Percentiles rank a stretch among this genome's conserved stretches.
Conservation (phyloP, 2,888 invertebrate genomes). For the Drosophila colorata region DNA sequence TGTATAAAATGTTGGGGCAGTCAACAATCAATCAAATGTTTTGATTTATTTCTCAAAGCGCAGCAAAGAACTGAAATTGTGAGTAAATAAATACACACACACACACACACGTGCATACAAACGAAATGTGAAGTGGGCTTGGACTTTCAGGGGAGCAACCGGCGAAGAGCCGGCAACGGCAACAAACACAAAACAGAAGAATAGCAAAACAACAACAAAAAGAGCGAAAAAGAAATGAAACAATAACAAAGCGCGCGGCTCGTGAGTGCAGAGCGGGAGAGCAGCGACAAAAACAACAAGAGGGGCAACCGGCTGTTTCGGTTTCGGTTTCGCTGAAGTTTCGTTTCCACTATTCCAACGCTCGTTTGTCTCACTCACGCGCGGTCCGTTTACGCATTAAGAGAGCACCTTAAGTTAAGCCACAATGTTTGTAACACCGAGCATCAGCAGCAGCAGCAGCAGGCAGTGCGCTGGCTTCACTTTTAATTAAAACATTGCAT, state of each 20-base stretch:
- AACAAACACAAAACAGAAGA: constrained; percentile 55
- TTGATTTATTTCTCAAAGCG: constrained; percentile 52
- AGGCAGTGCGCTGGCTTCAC: not conserved
- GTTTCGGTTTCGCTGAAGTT: constrained; percentile 33
- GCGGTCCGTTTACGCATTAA: constrained; percentile 28
- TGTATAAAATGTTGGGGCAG: constrained; percentile 33
- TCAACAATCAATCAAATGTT: constrained; percentile 60
- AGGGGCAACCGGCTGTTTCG: constrained; percentile 49
- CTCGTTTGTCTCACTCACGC: constrained; percentile 73
- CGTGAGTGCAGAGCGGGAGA: constrained; percentile 35
- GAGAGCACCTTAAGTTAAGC: constrained; percentile 1
- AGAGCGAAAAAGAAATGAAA: constrained; percentile 34
- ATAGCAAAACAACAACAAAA: constrained; percentile 31
- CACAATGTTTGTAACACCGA: constrained; percentile 23
- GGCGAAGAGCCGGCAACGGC: constrained; percentile 65
- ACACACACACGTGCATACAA: not conserved
- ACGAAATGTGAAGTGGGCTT: constrained; percentile 22
- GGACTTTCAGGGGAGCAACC: constrained; percentile 38
- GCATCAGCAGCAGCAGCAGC: not conserved
- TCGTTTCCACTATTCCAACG: constrained; percentile 37
- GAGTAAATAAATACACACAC: constrained; percentile 34
- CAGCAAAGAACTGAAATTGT: constrained; percentile 38
- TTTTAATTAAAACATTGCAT: not conserved
- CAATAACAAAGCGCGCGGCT: constrained; percentile 51
- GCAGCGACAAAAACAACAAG: constrained; percentile 4